Percentiles rank a stretch among this genome's conserved stretches.
These are phyloP conservation scores for Lycia hirtaria DNA, from an alignment of 2,888 invertebrate species.

Conservation along the genomic window DNA sequence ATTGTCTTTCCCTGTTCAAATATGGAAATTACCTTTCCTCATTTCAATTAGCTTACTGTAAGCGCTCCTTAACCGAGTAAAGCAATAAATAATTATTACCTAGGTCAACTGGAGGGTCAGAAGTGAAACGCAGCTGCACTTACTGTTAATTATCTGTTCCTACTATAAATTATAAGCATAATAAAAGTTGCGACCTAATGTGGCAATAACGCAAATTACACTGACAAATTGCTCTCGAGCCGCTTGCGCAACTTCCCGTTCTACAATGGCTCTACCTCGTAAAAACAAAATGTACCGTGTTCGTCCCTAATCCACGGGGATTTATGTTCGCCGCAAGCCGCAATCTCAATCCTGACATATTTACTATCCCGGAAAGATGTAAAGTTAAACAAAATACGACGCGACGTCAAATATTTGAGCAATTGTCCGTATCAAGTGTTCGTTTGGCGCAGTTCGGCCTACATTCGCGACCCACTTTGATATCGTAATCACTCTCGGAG, in stretches of 20 bases:
- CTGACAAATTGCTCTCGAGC: constrained; percentile 2
- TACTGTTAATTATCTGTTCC: background rate
- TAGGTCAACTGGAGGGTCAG: background rate
- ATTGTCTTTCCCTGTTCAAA: constrained; percentile 17
- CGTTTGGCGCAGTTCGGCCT: constrained; percentile 47
- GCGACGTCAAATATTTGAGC: constrained; percentile 36
- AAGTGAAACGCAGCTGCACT: background rate
- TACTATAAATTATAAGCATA: background rate
- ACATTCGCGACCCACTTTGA: constrained; percentile 69
- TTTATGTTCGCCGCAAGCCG: constrained; percentile 23
- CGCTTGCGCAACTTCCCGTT: constrained; percentile 22
- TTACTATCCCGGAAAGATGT: constrained; percentile 30
- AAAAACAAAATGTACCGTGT: constrained; percentile 23
- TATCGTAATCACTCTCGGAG: constrained; percentile 58
- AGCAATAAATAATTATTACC: background rate
- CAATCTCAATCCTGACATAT: constrained; percentile 27
- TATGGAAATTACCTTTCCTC: constrained; percentile 3
- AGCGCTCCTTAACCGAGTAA: background rate
- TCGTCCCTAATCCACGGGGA: constrained; percentile 28
- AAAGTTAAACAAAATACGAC: constrained; percentile 26
- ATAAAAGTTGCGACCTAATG: background rate
- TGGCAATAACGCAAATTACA: background rate
- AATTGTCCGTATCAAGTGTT: constrained; percentile 49
- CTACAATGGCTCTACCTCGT: constrained; percentile 10
- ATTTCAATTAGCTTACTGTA: background rate